Evolutionary conservation across 2,888 invertebrate species (phyloP).

Genomic region (Thyatira batis): DNA sequence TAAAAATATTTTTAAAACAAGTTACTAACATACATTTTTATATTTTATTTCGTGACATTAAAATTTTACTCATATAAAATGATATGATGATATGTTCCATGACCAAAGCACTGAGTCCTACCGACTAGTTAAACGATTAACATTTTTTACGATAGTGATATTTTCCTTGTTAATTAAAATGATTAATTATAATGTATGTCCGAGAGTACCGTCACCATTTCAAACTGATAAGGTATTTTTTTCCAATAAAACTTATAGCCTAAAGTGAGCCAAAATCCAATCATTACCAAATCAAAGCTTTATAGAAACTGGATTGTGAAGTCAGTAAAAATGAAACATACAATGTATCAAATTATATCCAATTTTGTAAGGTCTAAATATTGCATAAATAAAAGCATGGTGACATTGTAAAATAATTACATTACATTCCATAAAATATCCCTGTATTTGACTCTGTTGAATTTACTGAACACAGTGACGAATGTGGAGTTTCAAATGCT

Average conservation of each 20-base stretch:
- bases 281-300: slow-evolving; percentile 81
- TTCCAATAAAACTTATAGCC: slow-evolving; percentile 49
- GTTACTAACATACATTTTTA: background rate
- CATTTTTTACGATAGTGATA: slow-evolving; percentile 43
- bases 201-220: slow-evolving; percentile 62
- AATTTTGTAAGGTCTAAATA: slow-evolving; percentile 28
- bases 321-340: too few relatives aligned
- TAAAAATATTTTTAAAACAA: slow-evolving; percentile 1
- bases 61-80: slow-evolving; percentile 30
- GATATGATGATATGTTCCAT: slow-evolving; percentile 69
- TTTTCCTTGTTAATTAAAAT: slow-evolving; percentile 35
- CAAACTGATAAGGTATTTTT: slow-evolving; percentile 45
- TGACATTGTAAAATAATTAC: slow-evolving; percentile 56
- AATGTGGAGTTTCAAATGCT: slow-evolving; percentile 58
- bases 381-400: slow-evolving; percentile 44
- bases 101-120: slow-evolving; percentile 60
- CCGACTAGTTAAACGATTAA: slow-evolving; percentile 53
- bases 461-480: slow-evolving; percentile 73
- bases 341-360: background rate
- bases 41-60: slow-evolving; percentile 25
- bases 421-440: slow-evolving; percentile 76
- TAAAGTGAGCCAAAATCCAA: slow-evolving; percentile 71
- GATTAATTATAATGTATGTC: slow-evolving; percentile 33
- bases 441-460: slow-evolving; percentile 81
- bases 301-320: slow-evolving; percentile 28